Conservation (phyloP, 2,797 vertebrate genomes). For the Crocodylus rhombifer region DNA sequence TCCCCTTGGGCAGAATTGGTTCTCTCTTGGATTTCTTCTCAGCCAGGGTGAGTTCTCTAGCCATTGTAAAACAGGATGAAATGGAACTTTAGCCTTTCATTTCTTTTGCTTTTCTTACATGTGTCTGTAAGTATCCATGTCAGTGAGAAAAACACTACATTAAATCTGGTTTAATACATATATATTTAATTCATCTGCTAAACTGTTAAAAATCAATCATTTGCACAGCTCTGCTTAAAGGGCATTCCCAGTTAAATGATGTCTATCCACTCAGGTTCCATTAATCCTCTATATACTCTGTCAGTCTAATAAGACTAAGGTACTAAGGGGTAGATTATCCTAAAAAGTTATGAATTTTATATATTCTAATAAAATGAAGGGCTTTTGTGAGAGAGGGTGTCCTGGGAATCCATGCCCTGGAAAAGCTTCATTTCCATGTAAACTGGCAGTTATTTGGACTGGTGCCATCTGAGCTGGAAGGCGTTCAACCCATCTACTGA, state of each 20-base stretch:
- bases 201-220: not conserved
- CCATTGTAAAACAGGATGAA: too few relatives aligned
- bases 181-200: too few relatives aligned
- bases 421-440: slow-evolving; percentile 1
- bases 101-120: too few relatives aligned
- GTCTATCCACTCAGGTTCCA: not conserved
- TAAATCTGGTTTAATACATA: too few relatives aligned
- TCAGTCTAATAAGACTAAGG: not conserved
- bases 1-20: too few relatives aligned
- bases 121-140: not conserved
- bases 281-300: not conserved
- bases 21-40: too few relatives aligned
- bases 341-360: slow-evolving; percentile 6
- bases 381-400: not conserved
- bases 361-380: not conserved
- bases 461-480: not conserved
- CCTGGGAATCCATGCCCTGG: not conserved
- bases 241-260: not conserved
- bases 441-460: not conserved
- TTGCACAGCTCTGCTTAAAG: not conserved
- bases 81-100: too few relatives aligned
- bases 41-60: too few relatives aligned
- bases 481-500: not conserved
- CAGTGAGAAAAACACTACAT: not conserved
- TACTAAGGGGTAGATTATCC: not conserved